These are phyloP conservation scores for Peromyscus melanophrys DNA, from an alignment of 2,797 vertebrate species.

Conservation along the genomic window DNA sequence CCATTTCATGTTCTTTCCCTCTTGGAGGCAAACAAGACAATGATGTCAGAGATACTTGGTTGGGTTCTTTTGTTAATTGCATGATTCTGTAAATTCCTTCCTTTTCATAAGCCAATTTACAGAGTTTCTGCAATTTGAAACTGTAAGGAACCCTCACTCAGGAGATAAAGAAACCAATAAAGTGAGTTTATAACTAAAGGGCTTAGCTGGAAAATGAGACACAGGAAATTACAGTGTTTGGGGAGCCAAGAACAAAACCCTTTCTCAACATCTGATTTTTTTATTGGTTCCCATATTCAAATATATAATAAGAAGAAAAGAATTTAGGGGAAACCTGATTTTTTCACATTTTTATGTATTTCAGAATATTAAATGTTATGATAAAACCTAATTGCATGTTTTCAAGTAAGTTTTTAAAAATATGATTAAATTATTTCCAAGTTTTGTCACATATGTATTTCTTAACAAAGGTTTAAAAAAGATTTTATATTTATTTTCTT, in stretches of 20 bases:
- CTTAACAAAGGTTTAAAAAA: neutral
- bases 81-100: neutral
- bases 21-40: neutral
- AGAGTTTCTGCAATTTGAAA: conserved; percentile 9
- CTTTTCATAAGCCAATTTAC: conserved; percentile 11
- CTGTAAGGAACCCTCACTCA: neutral
- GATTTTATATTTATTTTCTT: neutral
- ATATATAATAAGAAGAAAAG: neutral
- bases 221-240: neutral
- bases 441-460: conserved; percentile 61
- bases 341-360: neutral
- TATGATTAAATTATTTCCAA: neutral
- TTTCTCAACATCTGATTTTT: neutral
- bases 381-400: neutral
- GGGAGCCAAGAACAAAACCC: neutral
- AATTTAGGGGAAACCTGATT: neutral
- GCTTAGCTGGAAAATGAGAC: conserved; percentile 1
- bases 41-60: neutral
- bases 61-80: neutral
- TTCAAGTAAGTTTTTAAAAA: neutral
- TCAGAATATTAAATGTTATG: neutral
- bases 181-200: neutral
- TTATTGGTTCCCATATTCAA: neutral
- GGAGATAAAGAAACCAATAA: neutral
- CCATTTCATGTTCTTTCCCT: neutral